Conservation (phyloP, 2,797 vertebrate species). For the Rousettus madagascariensis region DNA sequence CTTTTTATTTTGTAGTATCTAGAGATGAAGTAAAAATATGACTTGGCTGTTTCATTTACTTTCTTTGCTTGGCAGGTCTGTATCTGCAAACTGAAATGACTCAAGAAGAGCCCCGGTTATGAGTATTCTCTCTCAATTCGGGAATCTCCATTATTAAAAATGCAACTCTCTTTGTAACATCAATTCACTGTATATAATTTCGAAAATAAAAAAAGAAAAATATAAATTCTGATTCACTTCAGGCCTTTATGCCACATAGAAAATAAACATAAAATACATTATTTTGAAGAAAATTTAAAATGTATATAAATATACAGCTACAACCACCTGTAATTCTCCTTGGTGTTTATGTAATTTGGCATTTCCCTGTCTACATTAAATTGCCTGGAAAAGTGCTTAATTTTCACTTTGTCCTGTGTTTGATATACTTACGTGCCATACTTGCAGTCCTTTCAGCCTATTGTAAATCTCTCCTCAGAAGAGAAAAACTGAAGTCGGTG, state of each 20-base stretch:
- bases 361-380: constrained; percentile 41
- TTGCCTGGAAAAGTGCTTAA: constrained; percentile 51
- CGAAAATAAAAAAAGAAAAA: constrained; percentile 28
- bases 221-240: not conserved
- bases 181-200: constrained; percentile 28
- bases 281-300: constrained; percentile 44
- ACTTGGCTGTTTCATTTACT: constrained; percentile 38
- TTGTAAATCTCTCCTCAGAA: not conserved
- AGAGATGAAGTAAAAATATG: constrained; percentile 60
- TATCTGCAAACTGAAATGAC: constrained; percentile 52
- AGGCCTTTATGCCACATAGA: not conserved
- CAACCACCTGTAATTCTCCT: constrained; percentile 25
- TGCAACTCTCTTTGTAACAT: not conserved
- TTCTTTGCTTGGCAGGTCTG: not conserved
- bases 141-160: constrained; percentile 23
- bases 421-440: not conserved
- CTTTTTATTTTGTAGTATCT: constrained; percentile 12
- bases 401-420: constrained; percentile 12
- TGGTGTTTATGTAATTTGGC: constrained; percentile 12
- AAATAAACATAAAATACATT: constrained; percentile 54
- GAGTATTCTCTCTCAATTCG: not conserved
- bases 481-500: not conserved
- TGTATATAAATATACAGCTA: not conserved
- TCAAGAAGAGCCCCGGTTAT: not conserved
- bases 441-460: not conserved